A percentile compares a stretch with the other conserved stretches of the same genome.
Evolutionary conservation across 2,888 invertebrate genomes (phyloP).

Genomic region (Drosophila rellima): DNA sequence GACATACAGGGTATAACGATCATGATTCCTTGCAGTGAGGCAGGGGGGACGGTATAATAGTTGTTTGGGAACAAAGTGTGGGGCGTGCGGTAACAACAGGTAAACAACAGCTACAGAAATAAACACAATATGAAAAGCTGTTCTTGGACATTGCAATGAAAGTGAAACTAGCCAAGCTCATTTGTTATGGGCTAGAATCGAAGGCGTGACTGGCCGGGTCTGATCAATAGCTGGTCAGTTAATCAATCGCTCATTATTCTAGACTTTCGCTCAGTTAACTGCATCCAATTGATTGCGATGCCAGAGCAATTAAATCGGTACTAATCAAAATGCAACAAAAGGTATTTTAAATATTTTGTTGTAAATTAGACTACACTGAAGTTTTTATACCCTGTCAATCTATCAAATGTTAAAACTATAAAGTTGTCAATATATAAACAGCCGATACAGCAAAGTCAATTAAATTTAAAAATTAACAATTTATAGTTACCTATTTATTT

Average conservation of each 20-base stretch:
- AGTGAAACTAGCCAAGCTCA: slow-evolving; percentile 65
- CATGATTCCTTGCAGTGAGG: slow-evolving; percentile 24
- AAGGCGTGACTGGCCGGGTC: slow-evolving; percentile 27
- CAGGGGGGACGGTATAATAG: slow-evolving; percentile 34
- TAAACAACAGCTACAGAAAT: slow-evolving; percentile 32
- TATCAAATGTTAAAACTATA: no score
- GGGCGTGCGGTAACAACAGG: slow-evolving; percentile 45
- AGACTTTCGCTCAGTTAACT: slow-evolving; percentile 70
- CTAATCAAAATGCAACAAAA: slow-evolving; percentile 50
- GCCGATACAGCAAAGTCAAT: no score
- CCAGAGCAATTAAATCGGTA: slow-evolving; percentile 53
- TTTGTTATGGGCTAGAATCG: slow-evolving; percentile 60
- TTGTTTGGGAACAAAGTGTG: slow-evolving; percentile 25
- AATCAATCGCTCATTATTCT: slow-evolving; percentile 50
- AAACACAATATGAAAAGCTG: slow-evolving; percentile 28
- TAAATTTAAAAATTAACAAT: no score
- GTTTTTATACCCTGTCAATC: slow-evolving; percentile 23
- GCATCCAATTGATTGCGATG: slow-evolving; percentile 54
- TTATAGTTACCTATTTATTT: no score
- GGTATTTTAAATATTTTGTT: slow-evolving; percentile 19
- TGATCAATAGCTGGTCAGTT: slow-evolving; percentile 29
- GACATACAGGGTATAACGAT: slow-evolving; percentile 22
- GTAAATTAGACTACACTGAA: slow-evolving; percentile 8
- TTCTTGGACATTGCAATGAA: slow-evolving; percentile 65
- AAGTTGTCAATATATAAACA: not conserved